Conservation (phyloP, 1,140 invertebrate genomes). For the Adelges cooleyi region DNA sequence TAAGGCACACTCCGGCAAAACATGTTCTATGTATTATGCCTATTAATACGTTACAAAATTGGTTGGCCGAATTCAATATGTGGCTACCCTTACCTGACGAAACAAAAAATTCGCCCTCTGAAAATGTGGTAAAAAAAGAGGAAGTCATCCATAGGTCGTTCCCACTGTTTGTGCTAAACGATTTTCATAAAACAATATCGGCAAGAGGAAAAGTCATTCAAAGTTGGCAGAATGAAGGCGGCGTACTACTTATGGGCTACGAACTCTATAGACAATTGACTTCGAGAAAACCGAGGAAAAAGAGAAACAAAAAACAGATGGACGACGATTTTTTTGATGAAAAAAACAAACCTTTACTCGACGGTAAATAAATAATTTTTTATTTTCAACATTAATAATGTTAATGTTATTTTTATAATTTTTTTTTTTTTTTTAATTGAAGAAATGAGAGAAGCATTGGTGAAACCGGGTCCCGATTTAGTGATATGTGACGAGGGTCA, state of each 20-base stretch:
- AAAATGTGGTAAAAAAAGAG: constrained; percentile 40
- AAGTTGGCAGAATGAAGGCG: constrained; percentile 77
- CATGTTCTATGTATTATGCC: constrained; percentile 94
- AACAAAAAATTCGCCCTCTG: constrained; percentile 38
- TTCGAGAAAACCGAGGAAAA: constrained; percentile 57
- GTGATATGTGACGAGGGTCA: constrained; percentile 95
- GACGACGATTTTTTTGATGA: constrained; percentile 53
- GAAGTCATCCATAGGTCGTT: constrained; percentile 67
- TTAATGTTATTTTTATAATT: constrained; percentile 2
- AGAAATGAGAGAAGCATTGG: constrained; percentile 76
- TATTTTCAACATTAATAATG: background rate
- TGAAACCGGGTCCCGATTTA: constrained; percentile 85
- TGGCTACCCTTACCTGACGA: constrained; percentile 63
- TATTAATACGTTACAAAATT: constrained; percentile 98
- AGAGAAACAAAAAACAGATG: constrained; percentile 42
- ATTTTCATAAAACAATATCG: constrained; percentile 81
- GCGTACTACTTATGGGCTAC: constrained; percentile 94
- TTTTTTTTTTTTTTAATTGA: constrained; percentile 33
- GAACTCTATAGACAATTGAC: constrained; percentile 87
- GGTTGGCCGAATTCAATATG: constrained; percentile 94
- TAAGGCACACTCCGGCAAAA: constrained; percentile 76
- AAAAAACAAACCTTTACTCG: constrained; percentile 71
- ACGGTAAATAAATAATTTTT: constrained; percentile 45
- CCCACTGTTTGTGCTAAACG: constrained; percentile 80
- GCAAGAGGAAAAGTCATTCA: constrained; percentile 57